These are phyloP conservation scores for Spinus olivaceus DNA, from an alignment of 2,797 vertebrate species.

Conservation along the genomic window DNA sequence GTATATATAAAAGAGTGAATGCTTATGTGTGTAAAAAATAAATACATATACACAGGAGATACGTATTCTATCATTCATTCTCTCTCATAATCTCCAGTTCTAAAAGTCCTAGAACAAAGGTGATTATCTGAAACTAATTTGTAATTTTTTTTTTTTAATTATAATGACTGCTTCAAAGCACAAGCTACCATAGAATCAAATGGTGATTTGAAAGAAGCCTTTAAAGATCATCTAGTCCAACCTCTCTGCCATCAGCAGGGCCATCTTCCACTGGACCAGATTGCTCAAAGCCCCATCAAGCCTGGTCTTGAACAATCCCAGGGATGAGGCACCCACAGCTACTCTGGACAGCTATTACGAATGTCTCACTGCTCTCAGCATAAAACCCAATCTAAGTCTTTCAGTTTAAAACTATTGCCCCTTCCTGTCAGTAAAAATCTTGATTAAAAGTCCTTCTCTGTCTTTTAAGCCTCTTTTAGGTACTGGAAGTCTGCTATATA, in stretches of 20 bases:
- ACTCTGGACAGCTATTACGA: not conserved
- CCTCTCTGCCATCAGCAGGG: not conserved
- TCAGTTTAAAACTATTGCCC: not conserved
- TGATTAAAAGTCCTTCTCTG: not conserved
- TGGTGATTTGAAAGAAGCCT: not conserved
- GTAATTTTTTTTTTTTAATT: not conserved
- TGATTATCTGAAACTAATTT: not conserved
- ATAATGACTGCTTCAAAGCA: not conserved
- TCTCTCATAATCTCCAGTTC: not conserved
- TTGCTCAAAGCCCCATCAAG: too few relatives aligned
- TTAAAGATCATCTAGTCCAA: not conserved
- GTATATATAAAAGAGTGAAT: not conserved
- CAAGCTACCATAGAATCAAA: not conserved
- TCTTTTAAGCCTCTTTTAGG: not conserved
- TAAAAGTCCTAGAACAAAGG: not conserved
- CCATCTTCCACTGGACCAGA: not conserved
- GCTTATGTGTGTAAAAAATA: not conserved
- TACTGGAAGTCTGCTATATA: not conserved
- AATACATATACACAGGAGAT: not conserved
- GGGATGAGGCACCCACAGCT: not conserved
- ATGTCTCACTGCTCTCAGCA: not conserved
- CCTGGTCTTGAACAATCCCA: not conserved
- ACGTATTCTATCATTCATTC: not conserved
- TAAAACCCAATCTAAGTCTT: not conserved
- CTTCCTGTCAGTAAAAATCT: not conserved